phyloP scores from a whole-genome alignment of 2,888 invertebrate species.

The Himalopsyche tibetana region DNA sequence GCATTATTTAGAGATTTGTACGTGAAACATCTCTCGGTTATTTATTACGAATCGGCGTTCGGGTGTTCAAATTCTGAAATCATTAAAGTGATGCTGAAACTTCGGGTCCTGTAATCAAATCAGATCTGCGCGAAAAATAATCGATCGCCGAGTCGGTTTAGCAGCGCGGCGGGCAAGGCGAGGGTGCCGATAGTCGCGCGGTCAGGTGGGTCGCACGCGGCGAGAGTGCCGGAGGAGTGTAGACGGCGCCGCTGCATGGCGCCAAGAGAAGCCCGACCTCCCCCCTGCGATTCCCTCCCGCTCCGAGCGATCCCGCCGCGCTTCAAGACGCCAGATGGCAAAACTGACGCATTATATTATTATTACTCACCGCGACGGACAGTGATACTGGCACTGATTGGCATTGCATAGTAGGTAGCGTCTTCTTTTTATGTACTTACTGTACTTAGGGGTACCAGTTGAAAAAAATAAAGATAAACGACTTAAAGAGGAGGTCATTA shows the following conservation, averaged over 20 bases:
- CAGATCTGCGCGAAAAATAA: conserved; percentile 31
- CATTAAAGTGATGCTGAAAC: too few species aligned
- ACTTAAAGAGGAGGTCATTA: too few species aligned
- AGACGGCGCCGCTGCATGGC: conserved; percentile 42
- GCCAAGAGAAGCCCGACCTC: conserved; percentile 26
- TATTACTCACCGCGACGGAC: conserved; percentile 42
- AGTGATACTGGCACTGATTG: conserved; percentile 42
- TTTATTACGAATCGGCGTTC: too few species aligned
- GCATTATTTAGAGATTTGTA: too few species aligned
- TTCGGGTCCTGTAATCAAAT: conserved; percentile 9
- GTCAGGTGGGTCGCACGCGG: conserved; percentile 41
- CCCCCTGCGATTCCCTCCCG: conserved; percentile 42
- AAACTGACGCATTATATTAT: conserved; percentile 35
- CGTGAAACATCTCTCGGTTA: too few species aligned
- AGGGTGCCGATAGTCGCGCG: conserved; percentile 19
- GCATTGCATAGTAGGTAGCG: conserved; percentile 10
- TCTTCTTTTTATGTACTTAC: background rate
- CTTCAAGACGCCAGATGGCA: conserved; percentile 19
- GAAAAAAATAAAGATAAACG: too few species aligned
- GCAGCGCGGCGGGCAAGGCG: conserved; percentile 1
- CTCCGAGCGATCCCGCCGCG: background rate
- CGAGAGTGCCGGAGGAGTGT: conserved; percentile 40
- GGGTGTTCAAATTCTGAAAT: too few species aligned
- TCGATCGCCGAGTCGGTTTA: conserved; percentile 3
- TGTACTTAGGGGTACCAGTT: background rate